Evolutionary conservation across 2,797 vertebrate species (phyloP).

Genomic region (Hirundo rustica): DNA sequence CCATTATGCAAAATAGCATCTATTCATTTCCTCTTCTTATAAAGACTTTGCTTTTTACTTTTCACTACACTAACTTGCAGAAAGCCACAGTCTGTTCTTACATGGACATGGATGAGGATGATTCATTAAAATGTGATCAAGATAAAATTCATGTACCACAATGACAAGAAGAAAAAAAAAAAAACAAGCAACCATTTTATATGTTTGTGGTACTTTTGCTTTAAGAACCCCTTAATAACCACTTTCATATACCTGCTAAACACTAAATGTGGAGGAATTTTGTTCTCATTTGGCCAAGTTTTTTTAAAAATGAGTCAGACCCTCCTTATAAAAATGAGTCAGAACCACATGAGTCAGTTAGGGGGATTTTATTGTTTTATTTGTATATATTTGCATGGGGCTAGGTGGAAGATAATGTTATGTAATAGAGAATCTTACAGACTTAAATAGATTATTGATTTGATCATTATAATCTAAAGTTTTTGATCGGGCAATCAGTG

Average conservation of each 20-base stretch:
- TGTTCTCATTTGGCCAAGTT: not conserved
- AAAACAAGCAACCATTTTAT: not conserved
- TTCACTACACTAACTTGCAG: not conserved
- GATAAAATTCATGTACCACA: not conserved
- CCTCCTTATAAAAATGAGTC: not conserved
- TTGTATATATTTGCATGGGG: not conserved
- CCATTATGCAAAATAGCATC: constrained; percentile 24
- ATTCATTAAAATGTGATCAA: not conserved
- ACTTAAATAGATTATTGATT: not conserved
- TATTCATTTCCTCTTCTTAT: constrained; percentile 69
- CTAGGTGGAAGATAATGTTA: not conserved
- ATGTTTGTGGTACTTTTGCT: constrained; percentile 27
- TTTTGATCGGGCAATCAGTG: not conserved
- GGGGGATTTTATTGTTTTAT: not conserved
- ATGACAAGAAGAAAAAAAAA: not conserved
- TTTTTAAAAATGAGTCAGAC: not conserved
- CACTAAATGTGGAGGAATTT: not conserved
- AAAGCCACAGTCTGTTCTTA: not conserved
- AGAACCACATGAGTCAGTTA: not conserved
- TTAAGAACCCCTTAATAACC: not conserved
- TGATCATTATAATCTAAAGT: not conserved
- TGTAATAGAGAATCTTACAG: not conserved
- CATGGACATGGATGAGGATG: not conserved
- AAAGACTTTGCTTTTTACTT: not conserved
- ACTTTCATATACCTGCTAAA: constrained; percentile 9